Evolutionary conservation across 2,888 invertebrate genomes (phyloP).

Genomic region (Neoascia interrupta): DNA sequence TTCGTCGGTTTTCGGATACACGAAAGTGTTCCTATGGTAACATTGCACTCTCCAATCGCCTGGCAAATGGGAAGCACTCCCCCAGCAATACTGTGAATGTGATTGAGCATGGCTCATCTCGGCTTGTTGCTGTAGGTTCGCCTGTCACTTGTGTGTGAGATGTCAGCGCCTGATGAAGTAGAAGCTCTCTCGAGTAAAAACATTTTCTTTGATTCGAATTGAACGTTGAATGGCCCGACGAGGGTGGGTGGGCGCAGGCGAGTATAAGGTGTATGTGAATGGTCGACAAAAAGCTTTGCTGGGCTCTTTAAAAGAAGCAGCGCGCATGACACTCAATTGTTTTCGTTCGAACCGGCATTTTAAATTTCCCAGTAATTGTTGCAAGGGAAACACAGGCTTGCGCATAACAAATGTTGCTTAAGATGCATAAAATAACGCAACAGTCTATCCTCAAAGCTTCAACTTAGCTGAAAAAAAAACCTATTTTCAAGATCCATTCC

Average conservation of each 20-base stretch:
- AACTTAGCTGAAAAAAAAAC: too few species aligned
- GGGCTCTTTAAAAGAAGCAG: too few species aligned
- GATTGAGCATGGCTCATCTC: slow-evolving; percentile 46
- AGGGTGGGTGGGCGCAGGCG: neutral
- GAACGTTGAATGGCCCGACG: neutral
- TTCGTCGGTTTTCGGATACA: neutral
- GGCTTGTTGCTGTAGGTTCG: slow-evolving; percentile 59
- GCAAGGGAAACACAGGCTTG: neutral
- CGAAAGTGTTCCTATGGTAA: slow-evolving; percentile 22
- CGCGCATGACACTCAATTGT: slow-evolving; percentile 31
- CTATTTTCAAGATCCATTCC: too few species aligned
- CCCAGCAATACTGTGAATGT: slow-evolving; percentile 28
- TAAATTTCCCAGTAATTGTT: slow-evolving; percentile 41
- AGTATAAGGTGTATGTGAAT: neutral
- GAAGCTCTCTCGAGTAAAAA: slow-evolving; percentile 28
- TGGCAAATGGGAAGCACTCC: slow-evolving; percentile 20
- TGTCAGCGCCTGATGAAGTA: slow-evolving; percentile 40
- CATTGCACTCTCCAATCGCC: slow-evolving; percentile 36
- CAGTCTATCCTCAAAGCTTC: too few species aligned
- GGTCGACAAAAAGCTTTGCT: too few species aligned
- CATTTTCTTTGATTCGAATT: slow-evolving; percentile 16
- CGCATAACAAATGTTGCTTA: slow-evolving; percentile 16
- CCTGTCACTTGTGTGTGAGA: slow-evolving; percentile 18
- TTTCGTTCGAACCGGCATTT: slow-evolving; percentile 38
- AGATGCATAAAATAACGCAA: too few species aligned